Percentiles rank a stretch among this genome's conserved stretches.
Conservation (phyloP, 2,888 invertebrate species). For the Aphodius sticticus region DNA sequence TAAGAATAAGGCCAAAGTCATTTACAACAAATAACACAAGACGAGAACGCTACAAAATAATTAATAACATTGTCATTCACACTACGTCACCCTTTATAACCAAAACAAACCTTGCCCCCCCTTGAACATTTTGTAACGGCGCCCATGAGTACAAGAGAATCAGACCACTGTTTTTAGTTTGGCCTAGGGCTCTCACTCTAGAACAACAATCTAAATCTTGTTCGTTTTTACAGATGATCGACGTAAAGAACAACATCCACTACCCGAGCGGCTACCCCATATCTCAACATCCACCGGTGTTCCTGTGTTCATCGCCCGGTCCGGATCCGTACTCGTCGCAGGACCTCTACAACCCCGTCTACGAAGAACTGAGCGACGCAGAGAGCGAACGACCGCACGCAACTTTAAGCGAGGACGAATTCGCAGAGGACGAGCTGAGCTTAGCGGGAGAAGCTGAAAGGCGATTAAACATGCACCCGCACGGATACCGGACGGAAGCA, state of each 20-base stretch:
- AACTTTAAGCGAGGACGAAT: slow-evolving; percentile 82
- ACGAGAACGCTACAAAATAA: no score
- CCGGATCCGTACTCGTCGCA: slow-evolving; percentile 71
- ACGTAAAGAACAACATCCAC: slow-evolving; percentile 69
- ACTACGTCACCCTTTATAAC: no score
- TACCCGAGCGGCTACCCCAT: slow-evolving; percentile 70
- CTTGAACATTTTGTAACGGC: no score
- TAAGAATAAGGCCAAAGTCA: no score
- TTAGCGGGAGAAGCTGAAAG: slow-evolving; percentile 61
- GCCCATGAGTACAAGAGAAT: no score
- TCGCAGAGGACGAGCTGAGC: slow-evolving; percentile 84
- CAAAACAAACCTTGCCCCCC: no score
- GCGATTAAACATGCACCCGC: slow-evolving; percentile 41
- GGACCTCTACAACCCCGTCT: slow-evolving; percentile 79
- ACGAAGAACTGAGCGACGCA: slow-evolving; percentile 79
- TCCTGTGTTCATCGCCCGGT: slow-evolving; percentile 74
- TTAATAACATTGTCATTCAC: no score
- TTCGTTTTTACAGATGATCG: slow-evolving; percentile 70
- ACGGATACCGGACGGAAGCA: slow-evolving; percentile 54
- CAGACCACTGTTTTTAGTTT: no score
- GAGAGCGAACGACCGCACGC: slow-evolving; percentile 66
- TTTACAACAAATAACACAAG: no score
- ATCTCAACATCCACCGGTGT: slow-evolving; percentile 70
- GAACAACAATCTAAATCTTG: neutral
- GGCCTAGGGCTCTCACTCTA: no score